Evolutionary conservation across 2,888 invertebrate genomes (phyloP).

Genomic region (Sesia bembeciformis): DNA sequence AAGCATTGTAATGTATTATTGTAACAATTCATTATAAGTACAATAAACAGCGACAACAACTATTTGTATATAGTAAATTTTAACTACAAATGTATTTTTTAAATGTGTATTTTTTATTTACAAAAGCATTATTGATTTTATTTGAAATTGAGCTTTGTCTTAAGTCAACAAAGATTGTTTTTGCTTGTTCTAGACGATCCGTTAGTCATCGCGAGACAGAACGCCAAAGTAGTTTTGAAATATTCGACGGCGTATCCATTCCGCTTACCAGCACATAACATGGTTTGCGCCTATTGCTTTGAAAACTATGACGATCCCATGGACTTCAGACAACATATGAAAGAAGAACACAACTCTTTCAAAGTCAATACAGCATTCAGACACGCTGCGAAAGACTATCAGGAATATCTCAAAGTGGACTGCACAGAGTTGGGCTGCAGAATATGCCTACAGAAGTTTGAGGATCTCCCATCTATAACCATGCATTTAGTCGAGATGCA

Average conservation of each 20-base stretch:
- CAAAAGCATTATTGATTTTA: too few relatives aligned
- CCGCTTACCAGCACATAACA: constrained; percentile 37
- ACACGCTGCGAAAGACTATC: constrained; percentile 32
- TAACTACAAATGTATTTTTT: too few relatives aligned
- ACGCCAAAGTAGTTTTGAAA: constrained; percentile 45
- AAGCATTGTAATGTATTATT: too few relatives aligned
- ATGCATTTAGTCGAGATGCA: constrained; percentile 18
- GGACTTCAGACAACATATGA: constrained; percentile 39
- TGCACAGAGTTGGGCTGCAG: constrained; percentile 24
- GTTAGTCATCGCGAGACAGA: constrained; percentile 43
- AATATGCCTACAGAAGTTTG: constrained; percentile 14
- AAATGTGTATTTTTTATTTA: too few relatives aligned
- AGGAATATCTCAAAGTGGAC: constrained; percentile 21
- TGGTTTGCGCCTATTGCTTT: constrained; percentile 50
- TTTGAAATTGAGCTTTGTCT: background rate
- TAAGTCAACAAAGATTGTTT: background rate
- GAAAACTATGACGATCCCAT: constrained; percentile 32
- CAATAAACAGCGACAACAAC: too few relatives aligned
- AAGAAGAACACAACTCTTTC: constrained; percentile 9
- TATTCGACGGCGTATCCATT: constrained; percentile 50
- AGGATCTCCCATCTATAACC: constrained; percentile 13
- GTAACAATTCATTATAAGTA: too few relatives aligned
- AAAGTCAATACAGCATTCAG: constrained; percentile 11
- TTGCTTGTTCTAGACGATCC: constrained; percentile 55
- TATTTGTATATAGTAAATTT: too few relatives aligned